Conservation (phyloP, 2,888 invertebrate species). For the Alentia gelatinosa region DNA sequence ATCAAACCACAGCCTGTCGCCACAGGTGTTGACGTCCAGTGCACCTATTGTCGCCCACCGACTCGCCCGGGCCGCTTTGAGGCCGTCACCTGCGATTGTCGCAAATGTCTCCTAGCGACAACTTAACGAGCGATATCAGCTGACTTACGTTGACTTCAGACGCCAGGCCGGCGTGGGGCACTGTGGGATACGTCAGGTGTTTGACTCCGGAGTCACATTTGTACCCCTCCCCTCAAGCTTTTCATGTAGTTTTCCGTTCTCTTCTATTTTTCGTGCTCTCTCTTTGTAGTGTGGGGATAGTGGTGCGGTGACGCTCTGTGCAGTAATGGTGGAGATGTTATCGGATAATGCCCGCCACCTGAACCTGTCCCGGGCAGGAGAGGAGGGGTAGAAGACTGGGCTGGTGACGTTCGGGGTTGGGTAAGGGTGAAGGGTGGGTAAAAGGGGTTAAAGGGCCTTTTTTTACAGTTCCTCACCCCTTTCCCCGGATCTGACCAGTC, state of each 20-base stretch:
- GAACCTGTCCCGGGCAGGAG: not conserved
- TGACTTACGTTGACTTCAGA: slow-evolving; percentile 7
- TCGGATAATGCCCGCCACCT: not conserved
- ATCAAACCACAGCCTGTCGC: not conserved
- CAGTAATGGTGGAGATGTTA: slow-evolving; percentile 1
- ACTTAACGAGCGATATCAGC: slow-evolving; percentile 27
- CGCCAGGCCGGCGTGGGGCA: not conserved
- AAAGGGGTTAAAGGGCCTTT: not conserved
- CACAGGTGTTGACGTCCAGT: slow-evolving; percentile 2
- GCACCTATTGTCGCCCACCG: not conserved
- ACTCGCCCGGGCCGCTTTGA: no score
- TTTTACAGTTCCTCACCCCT: no score
- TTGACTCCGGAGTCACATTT: not conserved
- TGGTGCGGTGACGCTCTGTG: slow-evolving; percentile 3
- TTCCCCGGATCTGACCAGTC: no score
- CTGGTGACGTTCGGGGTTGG: not conserved
- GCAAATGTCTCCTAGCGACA: not conserved
- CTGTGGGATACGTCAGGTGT: not conserved
- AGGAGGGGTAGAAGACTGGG: not conserved
- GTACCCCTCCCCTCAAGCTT: not conserved
- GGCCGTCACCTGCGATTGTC: not conserved
- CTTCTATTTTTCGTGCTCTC: not conserved
- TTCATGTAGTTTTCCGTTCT: not conserved
- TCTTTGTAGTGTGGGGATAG: not conserved
- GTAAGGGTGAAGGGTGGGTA: not conserved